phyloP scores from a whole-genome alignment of 2,113 vertebrate species.

The Grammomys dolichurus region DNA sequence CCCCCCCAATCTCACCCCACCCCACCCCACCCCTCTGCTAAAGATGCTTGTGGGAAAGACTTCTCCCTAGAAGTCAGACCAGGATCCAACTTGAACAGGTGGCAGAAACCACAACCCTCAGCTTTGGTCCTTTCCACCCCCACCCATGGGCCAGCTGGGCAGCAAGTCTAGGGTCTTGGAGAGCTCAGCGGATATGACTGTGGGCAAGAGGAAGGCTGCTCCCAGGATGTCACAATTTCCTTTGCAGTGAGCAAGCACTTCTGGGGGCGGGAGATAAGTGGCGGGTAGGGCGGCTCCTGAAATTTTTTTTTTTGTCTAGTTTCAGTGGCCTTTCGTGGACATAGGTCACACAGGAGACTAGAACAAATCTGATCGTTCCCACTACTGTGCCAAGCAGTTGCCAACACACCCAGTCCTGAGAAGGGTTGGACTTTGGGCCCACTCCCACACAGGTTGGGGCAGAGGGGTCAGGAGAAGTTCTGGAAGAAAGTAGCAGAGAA shows the following conservation, averaged over 20 bases:
- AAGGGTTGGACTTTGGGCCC: neutral
- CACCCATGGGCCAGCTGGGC: rapidly evolving
- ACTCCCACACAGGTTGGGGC: neutral
- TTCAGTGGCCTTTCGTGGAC: neutral
- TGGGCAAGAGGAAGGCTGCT: conserved; percentile 55
- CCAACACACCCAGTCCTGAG: neutral
- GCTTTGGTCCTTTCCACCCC: neutral
- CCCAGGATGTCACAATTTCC: conserved; percentile 80
- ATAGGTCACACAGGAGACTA: rapidly evolving
- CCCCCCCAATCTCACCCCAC: neutral
- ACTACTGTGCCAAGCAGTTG: neutral
- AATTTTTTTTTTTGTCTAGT: neutral
- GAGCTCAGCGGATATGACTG: conserved; percentile 10
- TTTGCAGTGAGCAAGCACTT: conserved; percentile 64
- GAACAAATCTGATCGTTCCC: neutral
- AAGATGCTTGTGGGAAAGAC: neutral
- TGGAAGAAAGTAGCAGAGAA: neutral
- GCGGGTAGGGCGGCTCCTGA: neutral
- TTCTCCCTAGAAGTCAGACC: neutral
- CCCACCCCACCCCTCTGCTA: neutral
- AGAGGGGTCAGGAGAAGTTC: neutral
- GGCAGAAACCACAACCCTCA: neutral
- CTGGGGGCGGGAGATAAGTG: conserved; percentile 40
- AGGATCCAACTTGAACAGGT: neutral
- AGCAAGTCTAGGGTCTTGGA: neutral